These are phyloP conservation scores for Poeciliopsis presidionis DNA, from an alignment of 2,797 vertebrate genomes.

Conservation along the genomic window DNA sequence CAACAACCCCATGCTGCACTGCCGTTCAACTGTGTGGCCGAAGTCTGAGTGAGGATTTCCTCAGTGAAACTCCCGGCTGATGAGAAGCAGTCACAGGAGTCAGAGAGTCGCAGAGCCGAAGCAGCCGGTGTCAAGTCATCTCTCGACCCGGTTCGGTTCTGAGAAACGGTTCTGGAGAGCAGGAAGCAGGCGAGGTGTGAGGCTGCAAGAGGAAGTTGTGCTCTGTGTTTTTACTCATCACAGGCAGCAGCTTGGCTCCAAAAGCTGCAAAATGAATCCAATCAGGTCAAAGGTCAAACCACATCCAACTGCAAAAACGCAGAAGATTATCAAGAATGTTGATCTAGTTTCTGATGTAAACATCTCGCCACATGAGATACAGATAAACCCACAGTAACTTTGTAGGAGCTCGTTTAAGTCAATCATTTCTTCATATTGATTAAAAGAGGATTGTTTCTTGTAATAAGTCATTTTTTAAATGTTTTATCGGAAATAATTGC, in stretches of 20 bases:
- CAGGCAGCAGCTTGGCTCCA: neutral
- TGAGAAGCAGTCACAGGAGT: neutral
- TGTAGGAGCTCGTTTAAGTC: too few species aligned
- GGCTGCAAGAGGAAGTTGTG: conserved; percentile 8
- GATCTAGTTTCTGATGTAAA: too few species aligned
- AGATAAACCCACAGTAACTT: too few species aligned
- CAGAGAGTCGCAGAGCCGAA: neutral
- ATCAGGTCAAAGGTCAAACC: neutral
- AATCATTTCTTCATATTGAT: too few species aligned
- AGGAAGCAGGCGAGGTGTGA: conserved; percentile 18
- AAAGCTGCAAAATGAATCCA: neutral
- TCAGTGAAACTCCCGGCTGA: neutral
- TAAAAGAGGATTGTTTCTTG: too few species aligned
- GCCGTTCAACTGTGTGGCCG: conserved; percentile 6
- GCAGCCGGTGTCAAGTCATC: neutral
- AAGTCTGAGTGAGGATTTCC: conserved; percentile 7
- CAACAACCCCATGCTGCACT: conserved; percentile 48
- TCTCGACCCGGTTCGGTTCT: neutral
- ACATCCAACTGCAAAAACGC: neutral
- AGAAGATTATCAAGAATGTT: too few species aligned
- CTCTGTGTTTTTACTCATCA: neutral
- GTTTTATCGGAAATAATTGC: too few species aligned
- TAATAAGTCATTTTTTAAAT: too few species aligned
- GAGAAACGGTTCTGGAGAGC: neutral
- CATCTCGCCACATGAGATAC: too few species aligned